Base-by-base conservation (phyloP, 2,888 invertebrate species). In the Archips xylosteana region DNA sequence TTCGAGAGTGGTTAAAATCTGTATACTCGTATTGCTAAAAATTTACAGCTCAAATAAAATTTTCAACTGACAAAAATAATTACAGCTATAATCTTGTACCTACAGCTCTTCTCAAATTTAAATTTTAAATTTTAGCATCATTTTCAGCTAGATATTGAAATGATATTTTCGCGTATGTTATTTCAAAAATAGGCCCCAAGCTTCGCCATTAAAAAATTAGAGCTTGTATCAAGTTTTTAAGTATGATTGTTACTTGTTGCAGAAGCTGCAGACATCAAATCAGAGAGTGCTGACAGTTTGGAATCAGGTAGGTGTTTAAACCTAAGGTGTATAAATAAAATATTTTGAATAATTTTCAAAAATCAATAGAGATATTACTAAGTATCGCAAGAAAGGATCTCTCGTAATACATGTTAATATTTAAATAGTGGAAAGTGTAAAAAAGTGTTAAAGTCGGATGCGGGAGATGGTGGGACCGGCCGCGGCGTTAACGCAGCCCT, bases 241-340 rank as follows among this genome's bases (percentile, higher is more conserved):
- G 32, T 6, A 32, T 10, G 12, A 8, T 54, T 54, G 23, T 57
- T 32, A 32, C 78, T 85, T 87, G 81, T 90, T 94, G 76, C 92
- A 95, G 94, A 92, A 84, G 85, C 87, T 75, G 88, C 83, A 8
- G 93, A 94, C 77, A 87, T 93, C 80, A 94, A 94, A 84, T 90
- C 92, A 15, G 95, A 95, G 78, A 94, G 94, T 78, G 89, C 92
- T 89, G 95, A 95, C 82, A 95, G 95, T 79, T 92, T 92, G 79
- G 93, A 92, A 77, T 95, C 95, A 70, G 95, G 95, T 95, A 80
- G 49, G 78, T 45, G 12, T 45, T 12, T 39, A 39, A 39, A 63
- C 1, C 15, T 49, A 15, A 10, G 0, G 13, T 71, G 23, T 47
- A 36, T 60, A 65, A 47, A 23, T 23, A 42, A 65, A 47, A 23